Conservation (phyloP, 1,140 invertebrate species). For the Trichonephila inaurata region DNA sequence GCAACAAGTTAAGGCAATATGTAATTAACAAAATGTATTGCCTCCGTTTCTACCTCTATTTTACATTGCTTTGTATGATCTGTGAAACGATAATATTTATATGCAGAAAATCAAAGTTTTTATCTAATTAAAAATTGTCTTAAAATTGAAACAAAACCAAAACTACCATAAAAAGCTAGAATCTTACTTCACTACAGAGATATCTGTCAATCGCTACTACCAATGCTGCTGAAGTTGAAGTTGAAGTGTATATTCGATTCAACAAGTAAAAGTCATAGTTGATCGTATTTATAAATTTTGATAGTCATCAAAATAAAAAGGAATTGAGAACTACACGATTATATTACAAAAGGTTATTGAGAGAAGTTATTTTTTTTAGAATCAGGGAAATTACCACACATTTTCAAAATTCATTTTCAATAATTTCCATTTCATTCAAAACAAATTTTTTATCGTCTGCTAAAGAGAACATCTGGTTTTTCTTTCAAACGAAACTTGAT, state of each 20-base stretch:
- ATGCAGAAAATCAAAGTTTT: neutral
- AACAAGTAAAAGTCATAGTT: slow-evolving; percentile 38
- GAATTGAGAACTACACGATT: too few relatives aligned
- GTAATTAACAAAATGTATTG: neutral
- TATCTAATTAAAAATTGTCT: neutral
- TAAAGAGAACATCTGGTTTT: slow-evolving; percentile 65
- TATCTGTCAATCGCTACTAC: neutral
- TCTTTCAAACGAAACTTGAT: slow-evolving; percentile 49
- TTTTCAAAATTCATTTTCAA: too few relatives aligned
- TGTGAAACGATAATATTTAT: neutral
- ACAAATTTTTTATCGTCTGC: slow-evolving; percentile 36
- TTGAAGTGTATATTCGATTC: slow-evolving; percentile 29
- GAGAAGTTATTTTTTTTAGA: too few relatives aligned
- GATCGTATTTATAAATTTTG: neutral
- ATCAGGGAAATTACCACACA: too few relatives aligned
- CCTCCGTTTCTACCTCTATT: neutral
- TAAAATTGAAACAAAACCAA: neutral
- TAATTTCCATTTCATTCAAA: neutral
- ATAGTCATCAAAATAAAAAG: neutral
- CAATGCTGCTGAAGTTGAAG: slow-evolving; percentile 49
- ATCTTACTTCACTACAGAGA: neutral
- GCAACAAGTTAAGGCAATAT: neutral
- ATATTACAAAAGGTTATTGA: too few relatives aligned
- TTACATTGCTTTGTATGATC: neutral
- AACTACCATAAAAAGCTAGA: neutral